phyloP scores from a whole-genome alignment of 30 jellyfish, hydroid and myxozoan species.

The Turritopsis dohrnii region DNA sequence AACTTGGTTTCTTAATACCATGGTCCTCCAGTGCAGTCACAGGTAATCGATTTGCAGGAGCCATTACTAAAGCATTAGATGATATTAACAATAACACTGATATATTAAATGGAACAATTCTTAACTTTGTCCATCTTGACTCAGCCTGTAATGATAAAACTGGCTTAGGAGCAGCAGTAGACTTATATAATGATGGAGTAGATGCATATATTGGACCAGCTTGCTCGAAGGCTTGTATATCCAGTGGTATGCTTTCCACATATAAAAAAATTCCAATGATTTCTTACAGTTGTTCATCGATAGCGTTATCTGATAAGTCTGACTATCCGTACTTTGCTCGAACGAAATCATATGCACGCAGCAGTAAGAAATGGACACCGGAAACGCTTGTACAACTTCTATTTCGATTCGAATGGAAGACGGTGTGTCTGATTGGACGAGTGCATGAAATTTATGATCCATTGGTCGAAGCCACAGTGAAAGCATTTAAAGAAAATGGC shows the following conservation, averaged over 20 bases:
- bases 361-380: conserved; percentile 61
- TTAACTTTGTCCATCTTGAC: conserved; percentile 35
- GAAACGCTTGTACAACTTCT: conserved; percentile 39
- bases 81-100: conserved; percentile 52
- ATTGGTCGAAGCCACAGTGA: conserved; percentile 41
- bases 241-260: conserved; percentile 71
- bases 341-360: conserved; percentile 87
- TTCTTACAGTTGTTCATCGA: conserved; percentile 79
- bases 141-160: conserved; percentile 56
- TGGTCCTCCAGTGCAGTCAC: conserved; percentile 59
- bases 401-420: conserved; percentile 59
- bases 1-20: conserved; percentile 67
- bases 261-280: conserved; percentile 65
- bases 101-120: conserved; percentile 32
- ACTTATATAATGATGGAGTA: conserved; percentile 43
- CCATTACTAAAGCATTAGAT: conserved; percentile 64
- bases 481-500: conserved; percentile 36
- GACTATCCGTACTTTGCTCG: conserved; percentile 73
- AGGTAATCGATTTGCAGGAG: conserved; percentile 73
- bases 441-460: conserved; percentile 51
- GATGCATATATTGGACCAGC: conserved; percentile 82
- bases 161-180: conserved; percentile 70
- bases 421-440: conserved; percentile 58
- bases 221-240: conserved; percentile 67
- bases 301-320: conserved; percentile 45